Base-by-base conservation (phyloP, 2,113 vertebrate species). In the Sprattus sprattus region DNA sequence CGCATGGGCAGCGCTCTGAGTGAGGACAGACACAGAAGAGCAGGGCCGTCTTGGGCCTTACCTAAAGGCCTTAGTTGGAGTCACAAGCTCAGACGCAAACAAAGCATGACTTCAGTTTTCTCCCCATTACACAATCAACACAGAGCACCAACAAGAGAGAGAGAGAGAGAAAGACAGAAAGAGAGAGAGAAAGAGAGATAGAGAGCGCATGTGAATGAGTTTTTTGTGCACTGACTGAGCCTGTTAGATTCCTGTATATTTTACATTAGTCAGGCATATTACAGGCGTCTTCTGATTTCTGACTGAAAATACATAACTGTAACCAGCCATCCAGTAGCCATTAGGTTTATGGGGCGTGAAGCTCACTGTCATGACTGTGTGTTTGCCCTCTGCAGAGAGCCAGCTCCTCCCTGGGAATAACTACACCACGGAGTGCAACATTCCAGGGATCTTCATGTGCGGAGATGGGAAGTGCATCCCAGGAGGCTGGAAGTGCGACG, bases 371-470 rank as follows among this genome's bases (percentile, higher is more conserved):
- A 39, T 39, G 60, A 25, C n/a, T 5, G 60, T n/a, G 4, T 57
- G 16, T 7, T 81, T 81, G 11, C 64, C 54, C 91, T 88, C 84
- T 0, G 0, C 94, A 99, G 98, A 99, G 91, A 95, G 97, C 94
- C 98, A 99, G 86, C 95, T 99, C 92, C 94, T 99, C 88, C 97
- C 97, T 10, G 97, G 97, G 90, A 99, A 97, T 92, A 99, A 99
- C 94, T 96, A 97, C 92, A 99, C 97, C 89, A 97, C 96, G 0
- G 97, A 99, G 91, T 99, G 98, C 91, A 99, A 99, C 95, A 98
- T 97, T 91, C 98, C 98, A 1, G 98, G 98, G 89, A 98, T 96
- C 92, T 99, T 99, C 94, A 98, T 97, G 97, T 99, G 98, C 86
- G 95, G 96, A 52, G 96, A 99, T 0, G 98, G 98, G 28, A 95